Evolutionary conservation across 2,113 vertebrate species (phyloP).

Genomic region (Eulemur rufifrons): DNA sequence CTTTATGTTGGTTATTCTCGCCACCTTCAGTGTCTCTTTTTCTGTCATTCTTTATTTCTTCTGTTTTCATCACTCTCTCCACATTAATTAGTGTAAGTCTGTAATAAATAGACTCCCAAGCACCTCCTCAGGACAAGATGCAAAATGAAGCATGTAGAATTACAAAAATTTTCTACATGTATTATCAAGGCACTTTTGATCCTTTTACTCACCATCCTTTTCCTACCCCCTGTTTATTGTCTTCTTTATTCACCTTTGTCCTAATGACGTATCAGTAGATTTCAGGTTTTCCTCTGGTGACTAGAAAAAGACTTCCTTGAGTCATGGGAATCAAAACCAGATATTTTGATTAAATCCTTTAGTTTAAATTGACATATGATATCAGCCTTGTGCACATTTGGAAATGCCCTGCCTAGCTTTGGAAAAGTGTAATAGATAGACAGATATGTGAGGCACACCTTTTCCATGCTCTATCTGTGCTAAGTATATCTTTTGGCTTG

Average conservation of each 20-base stretch:
- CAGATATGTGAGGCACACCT: not conserved
- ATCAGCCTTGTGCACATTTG: not conserved
- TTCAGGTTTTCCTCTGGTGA: not conserved
- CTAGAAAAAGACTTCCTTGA: not conserved
- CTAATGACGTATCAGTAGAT: not conserved
- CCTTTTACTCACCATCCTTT: not conserved
- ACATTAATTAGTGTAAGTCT: not conserved
- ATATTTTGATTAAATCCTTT: not conserved
- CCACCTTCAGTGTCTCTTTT: not conserved
- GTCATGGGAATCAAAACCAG: not conserved
- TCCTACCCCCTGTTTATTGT: not conserved
- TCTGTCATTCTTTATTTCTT: not conserved
- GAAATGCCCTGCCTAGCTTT: not conserved
- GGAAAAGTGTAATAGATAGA: not conserved
- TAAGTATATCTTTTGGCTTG: slow-evolving; percentile 10
- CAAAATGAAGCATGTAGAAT: not conserved
- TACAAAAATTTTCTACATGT: not conserved
- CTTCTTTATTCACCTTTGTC: not conserved
- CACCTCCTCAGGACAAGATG: not conserved
- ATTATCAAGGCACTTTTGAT: not conserved
- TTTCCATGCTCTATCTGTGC: not conserved
- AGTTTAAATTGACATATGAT: not conserved
- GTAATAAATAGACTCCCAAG: not conserved
- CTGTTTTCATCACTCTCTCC: not conserved
- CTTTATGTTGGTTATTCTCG: not conserved